Evolutionary conservation across 30 jellyfish, hydroid and myxozoan genomes (phyloP), one percentile per base, ranked within the genome.

Genomic region (Hydractinia symbiolongicarpus): DNA sequence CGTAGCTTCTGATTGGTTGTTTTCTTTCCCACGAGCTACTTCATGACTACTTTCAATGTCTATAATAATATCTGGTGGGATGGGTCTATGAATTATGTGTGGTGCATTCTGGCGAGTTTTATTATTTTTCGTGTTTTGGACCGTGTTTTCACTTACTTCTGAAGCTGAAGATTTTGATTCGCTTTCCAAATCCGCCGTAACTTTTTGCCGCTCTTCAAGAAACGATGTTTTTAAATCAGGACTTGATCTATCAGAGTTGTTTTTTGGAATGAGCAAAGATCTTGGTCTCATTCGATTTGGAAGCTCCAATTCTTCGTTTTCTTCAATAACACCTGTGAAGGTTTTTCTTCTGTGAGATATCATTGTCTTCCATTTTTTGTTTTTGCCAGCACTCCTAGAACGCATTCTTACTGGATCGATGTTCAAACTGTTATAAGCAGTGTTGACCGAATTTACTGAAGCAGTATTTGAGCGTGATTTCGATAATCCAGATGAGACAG

Each of bases 31-130:
- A 76, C 78, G n/a, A 20, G 52, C 61, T 20, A 60, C 81, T 72
- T 72, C 81, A 49, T 9, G 40, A 7, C 55, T 76, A 21, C 49
- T 19, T 55, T 78, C 86, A 56, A 78, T 55, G 4, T 78, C 86
- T 20, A 78, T 78, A 5, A 78, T 84, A 55, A 78, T 78, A 56
- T 78, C 86, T 15, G 86, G 86, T 5, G 86, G 86, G 1, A 10
- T 10, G 1, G 50, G 50, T 15, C 50, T 15, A 10, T 13, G 78
- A 58, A 53, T 16, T 14, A 15, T 13, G 82, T 50, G 13, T 7
- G 8, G 49, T 4, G 1, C 9, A 72, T 72, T 72, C 9, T 72
- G 70, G 19, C 19, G 70, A 14, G 19, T 14, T 60, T 16, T 60
- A 16, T 16, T 13, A 14, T 60, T 60, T 60, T 60, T 60, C 17